phyloP scores from a whole-genome alignment of 2,797 vertebrate genomes.

The Paguma larvata region DNA sequence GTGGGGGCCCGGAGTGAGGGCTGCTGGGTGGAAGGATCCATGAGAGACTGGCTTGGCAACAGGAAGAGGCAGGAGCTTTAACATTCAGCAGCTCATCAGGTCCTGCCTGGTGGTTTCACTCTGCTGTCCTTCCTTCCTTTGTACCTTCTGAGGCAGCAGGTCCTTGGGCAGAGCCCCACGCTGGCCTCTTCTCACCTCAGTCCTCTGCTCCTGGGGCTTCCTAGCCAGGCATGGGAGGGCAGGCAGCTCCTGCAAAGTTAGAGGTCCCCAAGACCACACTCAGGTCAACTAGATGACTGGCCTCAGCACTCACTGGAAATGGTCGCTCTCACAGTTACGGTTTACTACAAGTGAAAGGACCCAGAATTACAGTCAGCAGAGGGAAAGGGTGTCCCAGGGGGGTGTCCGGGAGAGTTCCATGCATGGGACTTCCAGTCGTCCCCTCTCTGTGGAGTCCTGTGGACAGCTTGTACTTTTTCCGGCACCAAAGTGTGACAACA shows the following conservation, averaged over 20 bases:
- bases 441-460: accelerated
- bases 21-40: not conserved
- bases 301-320: not conserved
- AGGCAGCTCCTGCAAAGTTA: not conserved
- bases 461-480: not conserved
- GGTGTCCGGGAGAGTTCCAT: not conserved
- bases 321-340: not conserved
- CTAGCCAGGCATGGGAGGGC: not conserved
- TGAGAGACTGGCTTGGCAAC: not conserved
- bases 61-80: not conserved
- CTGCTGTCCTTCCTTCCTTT: not conserved
- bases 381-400: not conserved
- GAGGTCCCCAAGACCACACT: not conserved
- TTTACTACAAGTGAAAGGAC: not conserved
- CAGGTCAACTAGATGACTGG: not conserved
- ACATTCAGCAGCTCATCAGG: not conserved
- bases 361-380: not conserved
- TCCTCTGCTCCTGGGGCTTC: not conserved
- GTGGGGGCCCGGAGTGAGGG: not conserved
- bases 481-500: accelerated
- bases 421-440: not conserved
- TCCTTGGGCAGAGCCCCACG: not conserved
- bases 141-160: not conserved
- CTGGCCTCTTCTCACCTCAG: not conserved
- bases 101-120: not conserved